Conservation (phyloP, 2,797 vertebrate genomes). For the Dromococcyx pavoninus region DNA sequence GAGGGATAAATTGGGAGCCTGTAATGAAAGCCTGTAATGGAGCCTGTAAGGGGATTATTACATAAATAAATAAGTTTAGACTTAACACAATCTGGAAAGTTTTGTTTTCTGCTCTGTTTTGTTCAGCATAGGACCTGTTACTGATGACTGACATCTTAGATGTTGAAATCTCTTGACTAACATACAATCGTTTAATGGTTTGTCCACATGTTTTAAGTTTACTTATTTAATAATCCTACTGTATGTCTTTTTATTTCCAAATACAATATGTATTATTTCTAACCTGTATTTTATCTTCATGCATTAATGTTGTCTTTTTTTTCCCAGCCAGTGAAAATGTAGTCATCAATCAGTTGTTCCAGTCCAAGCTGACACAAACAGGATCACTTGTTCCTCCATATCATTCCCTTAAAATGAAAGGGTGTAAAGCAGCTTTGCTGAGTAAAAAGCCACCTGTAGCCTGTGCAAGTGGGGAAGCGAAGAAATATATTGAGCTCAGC, state of each 20-base stretch:
- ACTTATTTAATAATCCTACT: background rate
- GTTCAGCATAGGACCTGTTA: background rate
- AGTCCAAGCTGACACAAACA: slow-evolving; percentile 91
- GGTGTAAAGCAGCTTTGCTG: slow-evolving; percentile 83
- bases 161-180: background rate
- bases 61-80: background rate
- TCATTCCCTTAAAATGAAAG: slow-evolving; percentile 81
- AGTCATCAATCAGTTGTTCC: slow-evolving; percentile 91
- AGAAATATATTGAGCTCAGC: slow-evolving; percentile 85
- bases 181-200: background rate
- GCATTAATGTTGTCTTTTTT: background rate
- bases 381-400: slow-evolving; percentile 87
- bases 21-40: background rate
- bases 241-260: background rate
- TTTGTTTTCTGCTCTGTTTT: background rate
- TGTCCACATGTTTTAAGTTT: background rate
- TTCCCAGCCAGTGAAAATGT: slow-evolving; percentile 91
- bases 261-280: background rate
- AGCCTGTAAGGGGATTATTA: background rate
- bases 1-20: background rate
- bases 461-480: slow-evolving; percentile 73
- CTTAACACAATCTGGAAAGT: background rate
- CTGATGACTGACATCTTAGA: background rate
- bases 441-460: slow-evolving; percentile 77
- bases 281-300: background rate